Base-by-base conservation (phyloP, 2,113 vertebrate genomes). In the Chauna torquata region DNA sequence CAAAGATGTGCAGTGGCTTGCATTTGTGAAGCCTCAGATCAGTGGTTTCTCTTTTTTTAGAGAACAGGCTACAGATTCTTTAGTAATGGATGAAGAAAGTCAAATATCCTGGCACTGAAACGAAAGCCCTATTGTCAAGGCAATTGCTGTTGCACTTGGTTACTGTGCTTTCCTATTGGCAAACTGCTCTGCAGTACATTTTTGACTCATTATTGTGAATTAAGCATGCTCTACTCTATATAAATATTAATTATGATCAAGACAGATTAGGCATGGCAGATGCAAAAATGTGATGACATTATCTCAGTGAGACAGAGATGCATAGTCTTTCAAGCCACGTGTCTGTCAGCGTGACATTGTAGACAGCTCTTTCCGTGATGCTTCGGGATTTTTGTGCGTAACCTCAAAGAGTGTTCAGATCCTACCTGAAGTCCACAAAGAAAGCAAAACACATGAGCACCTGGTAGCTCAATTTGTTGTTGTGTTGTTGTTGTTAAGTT, bases 341-440 rank as follows among this genome's bases (percentile, higher is more conserved):
- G n/a, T 30, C 76, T 52, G 19, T 34, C 18, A 44, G 66, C 6
- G 9, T 2, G 36, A 11, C 0, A 2, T 34, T 62, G 42, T 2
- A 2, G 25, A 4, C 66, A 42, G 85, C 68, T 9, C 64, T 2
- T 20, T 28, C 65, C 2, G 0, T 9, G 64, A 18, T 16, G 57
- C 61, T 4, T 5, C 0, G 0, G 84, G 55, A 20, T 27, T 66
- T 59, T n/a, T 64, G 61, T 69, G 44, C 1, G 2, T 5, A n/a
- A 28, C 59, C 69, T 52, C 11, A 14, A 16, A 49, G 19, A 49
- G 52, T 1, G 2, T 32, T 52, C 20, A 25, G 38, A 32, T 10
- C 44, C 58, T 19, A 47, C 27, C 70, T 32, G 20, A 62, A 70
- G 20, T 3, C 44, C 74, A 34, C 61, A 58, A 61, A 54, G 57